These are phyloP conservation scores for Phylloscopus whistleri DNA, from an alignment of 2,113 vertebrate genomes.

Conservation along the genomic window DNA sequence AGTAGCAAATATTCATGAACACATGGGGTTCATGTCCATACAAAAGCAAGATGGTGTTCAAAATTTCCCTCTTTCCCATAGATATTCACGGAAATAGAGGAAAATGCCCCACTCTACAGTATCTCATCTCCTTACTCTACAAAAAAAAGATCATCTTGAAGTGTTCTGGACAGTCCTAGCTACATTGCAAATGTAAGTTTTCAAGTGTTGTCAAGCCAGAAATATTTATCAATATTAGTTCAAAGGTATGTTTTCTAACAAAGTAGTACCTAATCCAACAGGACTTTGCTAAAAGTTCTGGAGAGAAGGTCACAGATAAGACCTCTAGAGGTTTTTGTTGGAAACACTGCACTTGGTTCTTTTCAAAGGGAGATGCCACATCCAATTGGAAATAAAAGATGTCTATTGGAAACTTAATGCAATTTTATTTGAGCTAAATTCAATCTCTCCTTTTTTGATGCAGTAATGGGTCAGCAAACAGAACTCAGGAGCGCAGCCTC, in stretches of 20 bases:
- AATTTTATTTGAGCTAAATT: constrained; percentile 57
- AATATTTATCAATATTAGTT: neutral
- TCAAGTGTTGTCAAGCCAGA: neutral
- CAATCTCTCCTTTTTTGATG: constrained; percentile 44
- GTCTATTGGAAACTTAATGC: constrained; percentile 41
- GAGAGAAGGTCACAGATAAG: constrained; percentile 26
- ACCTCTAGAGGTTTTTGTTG: constrained; percentile 23
- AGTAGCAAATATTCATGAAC: neutral
- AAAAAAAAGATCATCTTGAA: neutral
- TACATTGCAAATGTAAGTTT: neutral
- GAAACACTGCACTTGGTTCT: neutral
- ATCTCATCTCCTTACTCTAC: neutral
- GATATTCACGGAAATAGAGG: neutral
- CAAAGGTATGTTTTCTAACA: neutral
- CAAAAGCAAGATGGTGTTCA: neutral
- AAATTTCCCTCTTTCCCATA: neutral
- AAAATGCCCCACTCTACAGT: too few relatives aligned
- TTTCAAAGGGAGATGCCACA: constrained; percentile 33
- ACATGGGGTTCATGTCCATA: neutral
- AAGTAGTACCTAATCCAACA: neutral
- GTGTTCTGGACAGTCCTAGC: neutral
- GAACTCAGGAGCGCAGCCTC: constrained; percentile 5
- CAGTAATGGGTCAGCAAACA: constrained; percentile 58
- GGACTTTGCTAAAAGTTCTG: constrained; percentile 12
- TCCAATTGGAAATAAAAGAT: constrained; percentile 53